Evolutionary conservation across 2,888 invertebrate genomes (phyloP).

Genomic region (Aporophyla lueneburgensis): DNA sequence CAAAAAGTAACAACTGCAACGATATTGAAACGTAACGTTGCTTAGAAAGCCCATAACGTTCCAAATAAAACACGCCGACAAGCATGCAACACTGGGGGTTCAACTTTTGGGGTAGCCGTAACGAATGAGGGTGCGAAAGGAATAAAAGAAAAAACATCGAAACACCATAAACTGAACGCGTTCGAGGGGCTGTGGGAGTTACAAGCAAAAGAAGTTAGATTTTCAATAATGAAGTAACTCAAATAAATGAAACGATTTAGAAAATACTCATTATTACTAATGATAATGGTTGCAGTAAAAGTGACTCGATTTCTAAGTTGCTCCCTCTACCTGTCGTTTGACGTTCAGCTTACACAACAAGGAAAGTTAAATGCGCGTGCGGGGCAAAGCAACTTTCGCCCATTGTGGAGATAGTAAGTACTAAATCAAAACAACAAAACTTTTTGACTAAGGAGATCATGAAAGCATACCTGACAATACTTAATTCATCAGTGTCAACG

Average conservation of each 20-base stretch:
- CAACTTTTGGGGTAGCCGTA: conserved; percentile 82
- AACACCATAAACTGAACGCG: conserved; percentile 80
- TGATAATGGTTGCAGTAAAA: conserved; percentile 82
- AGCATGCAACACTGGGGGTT: conserved; percentile 77
- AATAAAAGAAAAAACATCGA: conserved; percentile 84
- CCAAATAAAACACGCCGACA: conserved; percentile 72
- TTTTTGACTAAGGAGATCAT: conserved; percentile 53
- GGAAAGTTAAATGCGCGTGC: conserved; percentile 89
- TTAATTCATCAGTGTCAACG: conserved; percentile 60
- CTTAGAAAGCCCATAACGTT: conserved; percentile 62
- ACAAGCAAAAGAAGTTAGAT: conserved; percentile 59
- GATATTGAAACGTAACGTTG: conserved; percentile 56
- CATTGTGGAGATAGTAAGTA: conserved; percentile 81
- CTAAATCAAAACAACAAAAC: conserved; percentile 71
- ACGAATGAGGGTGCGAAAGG: conserved; percentile 84
- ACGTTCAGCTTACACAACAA: conserved; percentile 89
- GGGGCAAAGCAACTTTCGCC: conserved; percentile 88
- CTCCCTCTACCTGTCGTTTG: conserved; percentile 87
- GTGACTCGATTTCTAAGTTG: conserved; percentile 87
- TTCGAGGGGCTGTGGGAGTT: conserved; percentile 73
- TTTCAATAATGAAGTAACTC: conserved; percentile 57
- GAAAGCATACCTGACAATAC: conserved; percentile 62
- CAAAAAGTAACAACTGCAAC: conserved; percentile 38
- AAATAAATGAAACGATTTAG: conserved; percentile 66
- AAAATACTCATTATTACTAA: conserved; percentile 73